Evolutionary conservation across 1,140 invertebrate species (phyloP), one percentile per base, ranked within the genome.

Genomic region (Philotrypesis tridentata): DNA sequence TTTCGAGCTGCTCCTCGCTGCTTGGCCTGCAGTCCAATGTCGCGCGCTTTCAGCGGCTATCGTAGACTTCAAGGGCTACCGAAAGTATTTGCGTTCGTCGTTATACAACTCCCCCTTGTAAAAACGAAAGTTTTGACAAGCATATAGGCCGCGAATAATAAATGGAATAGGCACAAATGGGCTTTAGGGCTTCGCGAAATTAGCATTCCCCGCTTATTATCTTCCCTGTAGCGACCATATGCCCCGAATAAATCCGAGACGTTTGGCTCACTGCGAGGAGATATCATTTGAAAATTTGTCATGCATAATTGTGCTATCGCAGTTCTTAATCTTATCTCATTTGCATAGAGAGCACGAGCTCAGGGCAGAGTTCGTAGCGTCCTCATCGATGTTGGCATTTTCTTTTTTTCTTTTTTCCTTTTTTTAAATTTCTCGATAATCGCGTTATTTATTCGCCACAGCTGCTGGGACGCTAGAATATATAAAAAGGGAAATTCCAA

Each of bases 171-270:
- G 8, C 14, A 27, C 33, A 43, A 61, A 65, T 63, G 63, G 29
- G 21, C 17, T 43, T 60, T 55, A 27, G 31, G 70, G 68, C 37
- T 33, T 9, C 48, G 7, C n/a, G 55, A 40, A 79, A 80, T 80
- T 80, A 80, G 60, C 61, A 80, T 73, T 80, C 78, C 43, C 70
- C 70, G 78, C 70, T 79, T 73, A 79, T 79, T 79, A 79, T 71
- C 67, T 71, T 37, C 27, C 68, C 68, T 17, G n/a, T n/a, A 60
- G 31, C n/a, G 43, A 40, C 77, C 77, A 79, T 79, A 72, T 79
- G 77, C 27, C 12, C 48, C 55, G n/a, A 71, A 71, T 73, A 73
- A 80, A 80, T 63, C 31, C 43, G 17, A 43, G 48, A 60, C 67
- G 8, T 23, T 71, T 27, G 14, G 29, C 37, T 23, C 21, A 7